phyloP scores from a whole-genome alignment of 2,113 vertebrate genomes.

The Lanius ludovicianus region DNA sequence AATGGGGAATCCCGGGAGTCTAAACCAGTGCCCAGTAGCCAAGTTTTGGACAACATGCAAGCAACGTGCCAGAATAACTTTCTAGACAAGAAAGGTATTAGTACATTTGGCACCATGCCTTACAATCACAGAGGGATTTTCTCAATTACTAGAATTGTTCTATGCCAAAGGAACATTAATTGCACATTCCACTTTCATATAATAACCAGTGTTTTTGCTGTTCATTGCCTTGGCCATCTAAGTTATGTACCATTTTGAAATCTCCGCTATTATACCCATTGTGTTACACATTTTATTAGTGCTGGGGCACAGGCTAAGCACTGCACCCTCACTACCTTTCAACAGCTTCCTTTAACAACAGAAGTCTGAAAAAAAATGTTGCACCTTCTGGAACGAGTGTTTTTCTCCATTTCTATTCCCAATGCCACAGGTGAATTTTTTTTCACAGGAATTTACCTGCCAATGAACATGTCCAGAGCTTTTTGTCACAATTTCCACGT shows the following conservation, averaged over 20 bases:
- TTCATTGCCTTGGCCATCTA: not conserved
- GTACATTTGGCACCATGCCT: not conserved
- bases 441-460: not conserved
- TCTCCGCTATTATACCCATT: not conserved
- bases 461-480: fast-evolving
- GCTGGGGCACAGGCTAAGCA: not conserved
- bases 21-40: not conserved
- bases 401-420: not conserved
- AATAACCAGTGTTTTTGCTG: not conserved
- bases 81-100: not conserved
- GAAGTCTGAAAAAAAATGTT: not conserved
- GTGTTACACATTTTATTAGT: not conserved
- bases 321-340: not conserved
- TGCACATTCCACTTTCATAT: not conserved
- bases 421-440: not conserved
- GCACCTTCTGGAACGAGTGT: not conserved
- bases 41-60: not conserved
- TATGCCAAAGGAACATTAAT: not conserved
- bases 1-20: not conserved
- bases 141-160: not conserved
- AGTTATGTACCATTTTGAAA: not conserved
- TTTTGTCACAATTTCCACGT: not conserved
- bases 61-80: not conserved
- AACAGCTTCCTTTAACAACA: not conserved
- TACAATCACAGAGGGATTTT: not conserved